These are phyloP conservation scores for Montipora capricornis DNA, from an alignment of 64 coral and sea anemone genomes.

Conservation along the genomic window DNA sequence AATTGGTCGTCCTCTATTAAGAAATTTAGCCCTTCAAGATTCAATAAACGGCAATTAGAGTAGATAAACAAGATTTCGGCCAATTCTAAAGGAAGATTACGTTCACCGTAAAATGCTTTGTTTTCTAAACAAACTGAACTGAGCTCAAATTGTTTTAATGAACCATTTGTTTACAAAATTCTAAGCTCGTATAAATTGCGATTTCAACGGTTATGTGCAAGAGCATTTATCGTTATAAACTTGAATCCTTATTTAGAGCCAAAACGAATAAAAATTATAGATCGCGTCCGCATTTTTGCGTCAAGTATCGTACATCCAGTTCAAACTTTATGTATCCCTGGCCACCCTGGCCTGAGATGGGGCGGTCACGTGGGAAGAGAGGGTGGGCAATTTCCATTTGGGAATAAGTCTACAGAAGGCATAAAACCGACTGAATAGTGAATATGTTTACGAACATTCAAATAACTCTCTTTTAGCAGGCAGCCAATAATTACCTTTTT, in stretches of 20 bases:
- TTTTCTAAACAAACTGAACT: conserved; percentile 14
- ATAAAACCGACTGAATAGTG: background rate
- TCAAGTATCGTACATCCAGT: too few species aligned
- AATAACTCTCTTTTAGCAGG: too few species aligned
- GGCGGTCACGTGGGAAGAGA: background rate
- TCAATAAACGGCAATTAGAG: conserved; percentile 12
- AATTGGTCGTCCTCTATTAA: background rate
- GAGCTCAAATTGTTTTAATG: conserved; percentile 17
- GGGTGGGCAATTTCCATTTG: background rate
- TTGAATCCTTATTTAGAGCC: background rate
- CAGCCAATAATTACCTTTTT: conserved; percentile 22
- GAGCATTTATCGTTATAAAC: background rate
- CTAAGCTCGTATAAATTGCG: background rate
- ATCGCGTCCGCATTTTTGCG: too few species aligned
- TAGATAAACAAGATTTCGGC: background rate
- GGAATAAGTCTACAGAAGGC: too few species aligned
- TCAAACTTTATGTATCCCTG: too few species aligned
- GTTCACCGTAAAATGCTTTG: background rate
- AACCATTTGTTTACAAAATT: background rate
- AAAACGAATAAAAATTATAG: too few species aligned
- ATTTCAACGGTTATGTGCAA: background rate
- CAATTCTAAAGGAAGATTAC: conserved; percentile 10
- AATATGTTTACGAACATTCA: background rate
- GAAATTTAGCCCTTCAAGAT: background rate
- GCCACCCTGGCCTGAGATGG: too few species aligned